Base-by-base conservation (phyloP, 1,140 invertebrate species). In the Musca vetustissima region DNA sequence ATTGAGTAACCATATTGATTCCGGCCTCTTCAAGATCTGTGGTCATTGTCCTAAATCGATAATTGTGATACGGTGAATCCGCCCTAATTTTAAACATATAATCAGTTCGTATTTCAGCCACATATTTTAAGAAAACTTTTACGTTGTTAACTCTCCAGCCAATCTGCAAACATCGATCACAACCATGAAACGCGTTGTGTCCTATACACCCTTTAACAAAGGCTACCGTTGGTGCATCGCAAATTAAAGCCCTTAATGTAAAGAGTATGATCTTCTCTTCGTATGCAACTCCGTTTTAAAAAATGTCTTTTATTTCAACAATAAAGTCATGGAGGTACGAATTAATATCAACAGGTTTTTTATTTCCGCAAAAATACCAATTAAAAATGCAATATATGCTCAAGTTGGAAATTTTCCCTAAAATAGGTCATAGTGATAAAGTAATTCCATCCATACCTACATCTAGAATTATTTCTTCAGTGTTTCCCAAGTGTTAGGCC, bases 1-100 rank as follows among this genome's bases (percentile, higher is more conserved):
- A 59, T 59, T 59, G 57, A 28, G 57, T 59, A 24, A 59, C 32
- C 57, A 59, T 59, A 36, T 59, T 36, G n/a, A 59, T 59, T 21
- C 22, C 8, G 17, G 22, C 32, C 22, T 59, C 57, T 24, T 59
- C 57, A n/a, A 59, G 22, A 24, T 50, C 49, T 6, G 49, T n/a
- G 17, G 49, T 2, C n/a, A 17, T 17, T n/a, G 49, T 50, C 19
- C 49, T n/a, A 19, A 50, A 50, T 19, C n/a, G 6, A 50, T 6
- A 8, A 50, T n/a, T 17, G 17, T 50, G 49, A 19, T 50, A n/a
- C 17, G 15, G n/a, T n/a, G 49, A 7, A n/a, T 19, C 15, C n/a
- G 49, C 19, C 49, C 49, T 50, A 17, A 15, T 50, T 50, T 50
- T 50, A 50, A n/a, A 50, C 49, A 50, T 50, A 17, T 50, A n/a